Evolutionary conservation across 2,888 invertebrate species (phyloP).

Genomic region (Pherbina coryleti): DNA sequence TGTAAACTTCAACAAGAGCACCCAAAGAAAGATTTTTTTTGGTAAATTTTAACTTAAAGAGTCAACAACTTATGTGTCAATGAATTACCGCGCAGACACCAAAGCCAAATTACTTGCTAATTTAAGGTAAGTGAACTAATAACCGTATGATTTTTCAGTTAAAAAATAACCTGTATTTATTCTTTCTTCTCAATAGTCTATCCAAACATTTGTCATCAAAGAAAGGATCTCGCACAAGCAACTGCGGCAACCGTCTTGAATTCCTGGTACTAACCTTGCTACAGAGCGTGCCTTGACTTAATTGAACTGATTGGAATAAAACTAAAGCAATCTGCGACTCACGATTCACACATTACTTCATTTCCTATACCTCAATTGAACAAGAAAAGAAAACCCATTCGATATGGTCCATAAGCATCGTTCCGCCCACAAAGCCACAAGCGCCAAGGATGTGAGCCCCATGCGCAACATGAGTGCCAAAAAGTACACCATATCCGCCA

Average conservation of each 20-base stretch:
- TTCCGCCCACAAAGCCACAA: conserved; percentile 57
- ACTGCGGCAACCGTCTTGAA: conserved; percentile 87
- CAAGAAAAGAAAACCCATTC: conserved; percentile 26
- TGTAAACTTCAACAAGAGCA: not conserved
- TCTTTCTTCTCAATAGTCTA: conserved; percentile 72
- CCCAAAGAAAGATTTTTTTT: not conserved
- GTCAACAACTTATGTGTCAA: conserved; percentile 52
- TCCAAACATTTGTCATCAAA: conserved; percentile 85
- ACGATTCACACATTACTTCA: not conserved
- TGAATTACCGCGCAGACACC: conserved; percentile 65
- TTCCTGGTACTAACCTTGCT: conserved; percentile 85
- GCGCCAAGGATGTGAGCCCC: conserved; percentile 61
- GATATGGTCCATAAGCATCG: conserved; percentile 66
- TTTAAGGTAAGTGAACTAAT: conserved; percentile 60
- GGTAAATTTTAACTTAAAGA: not conserved
- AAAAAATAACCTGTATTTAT: not conserved
- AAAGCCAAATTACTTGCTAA: conserved; percentile 67
- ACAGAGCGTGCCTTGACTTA: conserved; percentile 85
- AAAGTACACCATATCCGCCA: conserved; percentile 54
- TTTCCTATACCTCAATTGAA: not conserved
- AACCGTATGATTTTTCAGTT: not conserved
- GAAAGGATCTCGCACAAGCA: conserved; percentile 87
- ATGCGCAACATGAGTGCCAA: conserved; percentile 52
- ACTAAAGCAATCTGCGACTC: conserved; percentile 10
- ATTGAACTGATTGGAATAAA: not conserved